A percentile compares a stretch with the other conserved stretches of the same genome.
These are phyloP conservation scores for Stigmatopora argus DNA, from an alignment of 2,113 vertebrate genomes.

Conservation along the genomic window DNA sequence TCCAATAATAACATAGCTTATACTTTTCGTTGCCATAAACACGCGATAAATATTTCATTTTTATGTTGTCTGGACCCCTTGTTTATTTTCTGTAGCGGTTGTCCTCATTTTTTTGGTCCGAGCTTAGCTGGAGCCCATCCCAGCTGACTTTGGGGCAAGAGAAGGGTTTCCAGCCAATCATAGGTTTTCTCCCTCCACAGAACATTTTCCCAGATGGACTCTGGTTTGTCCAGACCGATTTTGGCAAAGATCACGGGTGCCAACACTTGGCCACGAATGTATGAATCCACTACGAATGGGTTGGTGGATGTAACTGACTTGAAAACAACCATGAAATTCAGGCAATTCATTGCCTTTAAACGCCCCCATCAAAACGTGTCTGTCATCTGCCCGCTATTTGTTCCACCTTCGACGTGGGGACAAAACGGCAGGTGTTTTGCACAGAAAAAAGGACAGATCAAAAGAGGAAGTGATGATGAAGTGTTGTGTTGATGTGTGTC, in stretches of 20 bases:
- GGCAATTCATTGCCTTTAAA: neutral
- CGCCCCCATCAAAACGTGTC: conserved; percentile 7
- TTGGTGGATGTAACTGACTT: neutral
- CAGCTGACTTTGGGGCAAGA: neutral
- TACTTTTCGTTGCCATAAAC: neutral
- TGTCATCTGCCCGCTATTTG: conserved; percentile 14
- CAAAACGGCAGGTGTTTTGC: conserved; percentile 5
- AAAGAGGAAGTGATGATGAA: conserved; percentile 40
- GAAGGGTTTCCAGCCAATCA: neutral
- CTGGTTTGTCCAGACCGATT: neutral
- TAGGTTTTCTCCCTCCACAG: neutral
- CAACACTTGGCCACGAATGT: conserved; percentile 1
- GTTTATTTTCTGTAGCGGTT: neutral
- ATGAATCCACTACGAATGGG: neutral
- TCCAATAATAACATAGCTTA: neutral
- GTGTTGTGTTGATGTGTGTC: conserved; percentile 42
- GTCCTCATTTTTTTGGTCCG: neutral
- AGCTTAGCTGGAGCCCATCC: neutral
- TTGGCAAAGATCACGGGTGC: conserved; percentile 1
- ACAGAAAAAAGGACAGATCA: conserved; percentile 4
- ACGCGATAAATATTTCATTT: neutral
- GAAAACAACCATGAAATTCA: neutral
- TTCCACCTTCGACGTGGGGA: neutral
- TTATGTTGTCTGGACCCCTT: neutral
- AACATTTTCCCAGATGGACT: conserved; percentile 2